A percentile compares a stretch with the other conserved stretches of the same genome.
Evolutionary conservation across 2,888 invertebrate genomes (phyloP).

Genomic region (Cephalotes varians): DNA sequence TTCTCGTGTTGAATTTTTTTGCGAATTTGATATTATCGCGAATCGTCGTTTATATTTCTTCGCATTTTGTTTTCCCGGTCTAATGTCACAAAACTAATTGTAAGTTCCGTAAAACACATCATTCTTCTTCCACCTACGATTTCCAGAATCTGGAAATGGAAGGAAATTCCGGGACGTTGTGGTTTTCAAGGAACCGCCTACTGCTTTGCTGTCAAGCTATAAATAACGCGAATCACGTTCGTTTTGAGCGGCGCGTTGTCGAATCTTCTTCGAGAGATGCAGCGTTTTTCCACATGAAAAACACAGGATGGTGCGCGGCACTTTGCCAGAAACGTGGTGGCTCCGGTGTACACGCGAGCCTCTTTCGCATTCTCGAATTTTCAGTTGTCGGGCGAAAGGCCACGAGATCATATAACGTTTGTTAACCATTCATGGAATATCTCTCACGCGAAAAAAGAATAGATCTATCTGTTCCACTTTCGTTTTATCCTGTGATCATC

Average conservation of each 20-base stretch:
- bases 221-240: constrained; percentile 57
- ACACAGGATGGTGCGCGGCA: constrained; percentile 72
- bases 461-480: background rate
- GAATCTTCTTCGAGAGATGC: constrained; percentile 64
- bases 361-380: constrained; percentile 37
- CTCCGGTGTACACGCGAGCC: constrained; percentile 48
- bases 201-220: background rate
- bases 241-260: constrained; percentile 48
- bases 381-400: constrained; percentile 61
- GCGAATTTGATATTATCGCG: background rate
- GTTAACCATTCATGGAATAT: constrained; percentile 17
- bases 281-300: constrained; percentile 59
- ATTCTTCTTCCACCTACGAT: constrained; percentile 13
- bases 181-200: constrained; percentile 35
- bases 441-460: background rate
- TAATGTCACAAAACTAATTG: no score
- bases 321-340: constrained; percentile 74
- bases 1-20: background rate
- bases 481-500: background rate
- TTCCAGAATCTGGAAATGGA: background rate
- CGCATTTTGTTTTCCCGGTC: background rate
- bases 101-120: background rate
- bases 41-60: background rate
- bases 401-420: constrained; percentile 39
- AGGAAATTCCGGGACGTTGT: background rate